Conservation (phyloP, 2,797 vertebrate species). For the Brotula barbata region DNA sequence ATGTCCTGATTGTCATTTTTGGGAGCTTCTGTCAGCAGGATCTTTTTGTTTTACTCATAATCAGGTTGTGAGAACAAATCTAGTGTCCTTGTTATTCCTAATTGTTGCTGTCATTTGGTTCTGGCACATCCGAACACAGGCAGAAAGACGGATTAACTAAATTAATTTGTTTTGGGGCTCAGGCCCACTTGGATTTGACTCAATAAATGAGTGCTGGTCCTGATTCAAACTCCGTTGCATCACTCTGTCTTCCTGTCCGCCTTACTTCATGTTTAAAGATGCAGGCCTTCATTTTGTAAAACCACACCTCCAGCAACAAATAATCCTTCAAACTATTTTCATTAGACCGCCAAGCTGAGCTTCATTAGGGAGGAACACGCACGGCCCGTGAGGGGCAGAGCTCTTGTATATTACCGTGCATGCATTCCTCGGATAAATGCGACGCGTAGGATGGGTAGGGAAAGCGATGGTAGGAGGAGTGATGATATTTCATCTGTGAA, state of each 20-base stretch:
- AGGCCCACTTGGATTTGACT: conserved; percentile 46
- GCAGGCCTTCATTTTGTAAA: conserved; percentile 54
- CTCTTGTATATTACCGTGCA: conserved; percentile 23
- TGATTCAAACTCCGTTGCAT: conserved; percentile 46
- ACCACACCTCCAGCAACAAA: conserved; percentile 42
- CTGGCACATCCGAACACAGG: conserved; percentile 48
- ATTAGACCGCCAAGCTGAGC: conserved; percentile 45
- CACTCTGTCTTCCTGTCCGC: conserved; percentile 49
- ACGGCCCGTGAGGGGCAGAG: conserved; percentile 32
- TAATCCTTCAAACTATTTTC: conserved; percentile 36
- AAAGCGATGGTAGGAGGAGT: neutral
- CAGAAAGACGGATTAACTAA: conserved; percentile 56
- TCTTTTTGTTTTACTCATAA: conserved; percentile 16
- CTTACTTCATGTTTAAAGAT: conserved; percentile 41
- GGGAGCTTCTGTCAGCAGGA: conserved; percentile 12
- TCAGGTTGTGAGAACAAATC: conserved; percentile 50
- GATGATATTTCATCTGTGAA: neutral
- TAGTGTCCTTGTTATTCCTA: conserved; percentile 56
- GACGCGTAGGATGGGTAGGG: no score
- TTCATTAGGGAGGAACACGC: conserved; percentile 61
- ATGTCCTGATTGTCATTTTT: conserved; percentile 12
- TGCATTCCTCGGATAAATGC: no score
- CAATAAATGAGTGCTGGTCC: conserved; percentile 46
- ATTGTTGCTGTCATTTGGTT: conserved; percentile 45
- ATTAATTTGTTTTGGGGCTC: conserved; percentile 49